Evolutionary conservation across 2,113 vertebrate species (phyloP), one percentile per base, ranked within the genome.

Genomic region (Pithys albifrons): DNA sequence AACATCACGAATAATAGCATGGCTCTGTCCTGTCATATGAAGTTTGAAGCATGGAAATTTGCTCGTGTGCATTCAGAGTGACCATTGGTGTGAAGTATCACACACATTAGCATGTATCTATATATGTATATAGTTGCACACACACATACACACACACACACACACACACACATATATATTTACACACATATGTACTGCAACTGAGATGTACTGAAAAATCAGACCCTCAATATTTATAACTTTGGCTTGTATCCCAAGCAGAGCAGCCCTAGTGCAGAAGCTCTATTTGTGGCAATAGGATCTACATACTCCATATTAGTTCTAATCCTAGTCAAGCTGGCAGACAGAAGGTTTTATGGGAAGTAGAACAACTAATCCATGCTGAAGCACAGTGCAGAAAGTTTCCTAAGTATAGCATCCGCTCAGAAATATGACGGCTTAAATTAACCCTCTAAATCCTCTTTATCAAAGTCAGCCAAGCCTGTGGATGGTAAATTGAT

Each of bases 341-440:
- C 96, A 97, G 96, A 94, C 83, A 83, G 79, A 82, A 86, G 88
- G 95, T 97, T 97, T 97, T 97, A 97, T 93, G 94, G 95, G 92
- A 95, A 96, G 89, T 88, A 97, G 96, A 96, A 97, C 96, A 97
- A 97, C 91, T 96, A 97, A 97, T 94, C 97, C 96, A 1, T 85
- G 93, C 85, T 92, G 88, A 96, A 96, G 92, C 0, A 7, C 85
- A 95, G 88, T 27, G 23, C 77, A 94, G 73, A 97, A 93, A 93
- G 75, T 93, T 94, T 95, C 88, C 89, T 95, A 96, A 92, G 94
- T 95, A 96, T 95, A 96, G 89, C 6, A 0, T 95, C 93, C 77
- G 91, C 95, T 94, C 83, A 93, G 87, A 96, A 96, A 96, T 89
- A 94, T 62, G 79, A 97, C 64, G 87, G 85, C 94, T 96, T 87